A percentile compares a stretch with the other conserved stretches of the same genome.
Conservation (phyloP, 2,797 vertebrate species). For the Oryzias sinensis region DNA sequence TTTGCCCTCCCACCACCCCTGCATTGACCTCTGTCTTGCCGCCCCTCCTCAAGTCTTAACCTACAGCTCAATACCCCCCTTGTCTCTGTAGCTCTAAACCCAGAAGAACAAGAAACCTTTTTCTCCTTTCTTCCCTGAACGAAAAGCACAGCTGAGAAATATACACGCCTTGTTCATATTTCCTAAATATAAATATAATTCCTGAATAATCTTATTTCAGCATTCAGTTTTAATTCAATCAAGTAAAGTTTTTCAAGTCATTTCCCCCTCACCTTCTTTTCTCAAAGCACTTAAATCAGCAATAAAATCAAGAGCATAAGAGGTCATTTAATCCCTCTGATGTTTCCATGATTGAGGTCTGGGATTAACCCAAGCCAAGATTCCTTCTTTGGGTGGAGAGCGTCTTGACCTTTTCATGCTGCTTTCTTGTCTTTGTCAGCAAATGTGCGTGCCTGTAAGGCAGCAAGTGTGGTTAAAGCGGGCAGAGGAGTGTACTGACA, state of each 20-base stretch:
- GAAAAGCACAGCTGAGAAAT: background rate
- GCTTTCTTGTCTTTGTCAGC: constrained; percentile 48
- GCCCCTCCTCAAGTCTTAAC: constrained; percentile 47
- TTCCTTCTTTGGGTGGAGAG: constrained; percentile 62
- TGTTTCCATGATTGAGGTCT: constrained; percentile 57
- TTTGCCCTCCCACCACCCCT: constrained; percentile 26
- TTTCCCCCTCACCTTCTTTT: background rate
- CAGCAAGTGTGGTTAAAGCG: constrained; percentile 48
- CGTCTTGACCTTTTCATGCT: constrained; percentile 40
- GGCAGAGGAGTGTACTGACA: constrained; percentile 32
- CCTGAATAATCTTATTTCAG: background rate
- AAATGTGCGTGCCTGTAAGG: constrained; percentile 37
- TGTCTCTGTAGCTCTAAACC: constrained; percentile 45
- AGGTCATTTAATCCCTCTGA: constrained; percentile 54
- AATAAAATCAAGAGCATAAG: constrained; percentile 19
- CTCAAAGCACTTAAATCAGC: constrained; percentile 9
- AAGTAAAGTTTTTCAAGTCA: too few species aligned
- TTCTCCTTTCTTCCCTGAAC: constrained; percentile 19
- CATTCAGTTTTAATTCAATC: constrained; percentile 1
- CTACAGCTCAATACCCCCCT: constrained; percentile 61
- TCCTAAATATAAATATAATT: background rate
- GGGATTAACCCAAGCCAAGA: constrained; percentile 56
- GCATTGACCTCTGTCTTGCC: constrained; percentile 50
- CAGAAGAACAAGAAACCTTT: constrained; percentile 51
- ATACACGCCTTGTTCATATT: background rate